Evolutionary conservation across 2,113 vertebrate genomes (phyloP), one percentile per base, ranked within the genome.

Genomic region (Tetrao urogallus): DNA sequence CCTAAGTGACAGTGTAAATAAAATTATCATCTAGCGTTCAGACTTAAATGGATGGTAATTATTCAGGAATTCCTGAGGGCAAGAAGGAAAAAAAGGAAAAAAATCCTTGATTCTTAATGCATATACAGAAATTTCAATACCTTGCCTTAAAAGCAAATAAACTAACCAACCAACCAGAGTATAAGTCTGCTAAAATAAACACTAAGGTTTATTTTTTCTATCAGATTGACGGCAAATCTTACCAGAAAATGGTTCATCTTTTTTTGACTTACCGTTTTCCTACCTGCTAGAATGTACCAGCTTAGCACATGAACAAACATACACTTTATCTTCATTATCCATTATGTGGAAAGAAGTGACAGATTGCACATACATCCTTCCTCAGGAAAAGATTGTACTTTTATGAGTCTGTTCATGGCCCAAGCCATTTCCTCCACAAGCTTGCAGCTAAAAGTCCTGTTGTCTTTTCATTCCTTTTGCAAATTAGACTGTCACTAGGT

Each of bases 401-500:
- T 63, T 43, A 92, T 20, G 3, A 75, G 61, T 80, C 74, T 82
- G 20, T 66, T 94, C 45, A 65, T 32, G 28, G 86, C 34, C 84
- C 14, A 82, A 89, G 42, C 56, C 38, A 80, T 67, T 85, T 94
- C n/a, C 90, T 43, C 79, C 67, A 83, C 24, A 42, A 43, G 11
- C 27, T 50, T 86, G 61, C 82, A 76, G 82, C 70, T 74, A 89
- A 95, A 88, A 69, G 74, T 69, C 67, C 69, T 63, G 76, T 80
- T 93, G 70, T 36, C 86, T 61, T 63, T 77, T 96, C 58, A 86
- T 89, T 82, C 17, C 45, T 95, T 90, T 96, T 88, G 57, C 90
- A 90, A 95, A 95, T 95, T 54, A 38, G 83, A 10, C 89, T 92
- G 89, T 82, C 89, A 96, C 48, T 83, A 91, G 95, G 83, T 96